A percentile compares a stretch with the other conserved stretches of the same genome.
phyloP scores from a whole-genome alignment of 2,888 invertebrate genomes.

The Drosophila nigritarsus region DNA sequence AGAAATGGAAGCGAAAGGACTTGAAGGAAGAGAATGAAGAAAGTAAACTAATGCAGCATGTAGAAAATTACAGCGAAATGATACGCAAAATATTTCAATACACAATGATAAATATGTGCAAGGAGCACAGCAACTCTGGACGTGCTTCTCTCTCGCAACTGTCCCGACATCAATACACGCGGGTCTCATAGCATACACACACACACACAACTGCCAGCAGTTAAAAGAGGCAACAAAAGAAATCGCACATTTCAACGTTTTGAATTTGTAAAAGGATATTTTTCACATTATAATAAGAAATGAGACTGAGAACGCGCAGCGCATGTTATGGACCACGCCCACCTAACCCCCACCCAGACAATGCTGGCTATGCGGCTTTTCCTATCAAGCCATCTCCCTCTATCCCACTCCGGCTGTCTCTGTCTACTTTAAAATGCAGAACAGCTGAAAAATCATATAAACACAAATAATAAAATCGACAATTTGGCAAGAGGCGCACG shows the following conservation, averaged over 20 bases:
- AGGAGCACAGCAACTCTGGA: slow-evolving; percentile 60
- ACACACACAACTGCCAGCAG: slow-evolving; percentile 33
- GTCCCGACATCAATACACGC: slow-evolving; percentile 54
- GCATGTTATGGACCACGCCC: slow-evolving; percentile 61
- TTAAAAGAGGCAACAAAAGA: slow-evolving; percentile 72
- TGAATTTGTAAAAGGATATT: slow-evolving; percentile 80
- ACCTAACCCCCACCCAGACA: neutral
- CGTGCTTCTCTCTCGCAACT: slow-evolving; percentile 58
- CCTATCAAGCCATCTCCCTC: neutral
- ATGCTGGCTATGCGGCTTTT: slow-evolving; percentile 18
- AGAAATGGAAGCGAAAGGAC: slow-evolving; percentile 2
- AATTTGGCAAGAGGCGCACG: slow-evolving; percentile 80
- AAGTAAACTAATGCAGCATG: slow-evolving; percentile 36
- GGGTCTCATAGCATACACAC: slow-evolving; percentile 45
- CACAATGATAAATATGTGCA: slow-evolving; percentile 63
- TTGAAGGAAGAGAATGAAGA: neutral
- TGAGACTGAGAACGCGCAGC: slow-evolving; percentile 75
- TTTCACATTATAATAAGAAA: slow-evolving; percentile 81
- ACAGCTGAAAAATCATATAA: slow-evolving; percentile 82
- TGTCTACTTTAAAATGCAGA: slow-evolving; percentile 79
- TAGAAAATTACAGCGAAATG: slow-evolving; percentile 66
- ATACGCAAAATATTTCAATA: slow-evolving; percentile 71
- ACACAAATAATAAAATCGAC: slow-evolving; percentile 83
- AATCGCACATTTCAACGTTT: slow-evolving; percentile 75
- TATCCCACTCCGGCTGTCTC: neutral